These are phyloP conservation scores for Sorex maritimensis DNA, from an alignment of 2,797 vertebrate genomes.

Conservation along the genomic window DNA sequence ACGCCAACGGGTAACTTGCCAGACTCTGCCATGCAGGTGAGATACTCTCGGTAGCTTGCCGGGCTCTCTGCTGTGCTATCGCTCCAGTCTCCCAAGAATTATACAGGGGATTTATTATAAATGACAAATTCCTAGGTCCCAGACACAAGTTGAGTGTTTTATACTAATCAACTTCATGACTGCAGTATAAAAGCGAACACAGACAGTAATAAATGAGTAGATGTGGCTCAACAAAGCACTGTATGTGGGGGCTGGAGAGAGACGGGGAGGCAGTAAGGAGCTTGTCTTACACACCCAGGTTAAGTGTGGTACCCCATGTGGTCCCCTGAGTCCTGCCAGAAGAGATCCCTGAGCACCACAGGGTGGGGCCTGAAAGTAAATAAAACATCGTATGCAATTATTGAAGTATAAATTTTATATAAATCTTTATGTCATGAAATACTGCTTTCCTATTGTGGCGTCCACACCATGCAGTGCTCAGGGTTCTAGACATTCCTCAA, in stretches of 20 bases:
- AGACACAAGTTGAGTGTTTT: background rate
- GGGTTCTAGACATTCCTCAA: no score
- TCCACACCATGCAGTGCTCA: background rate
- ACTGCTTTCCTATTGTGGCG: background rate
- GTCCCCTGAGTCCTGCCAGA: no score
- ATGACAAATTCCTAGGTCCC: background rate
- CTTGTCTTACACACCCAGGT: no score
- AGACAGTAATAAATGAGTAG: background rate
- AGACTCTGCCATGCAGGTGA: no score
- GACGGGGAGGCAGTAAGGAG: no score
- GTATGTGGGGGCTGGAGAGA: background rate
- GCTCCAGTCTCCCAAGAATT: background rate
- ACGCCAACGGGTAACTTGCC: no score
- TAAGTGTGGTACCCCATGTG: no score
- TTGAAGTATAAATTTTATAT: background rate
- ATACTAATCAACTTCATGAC: constrained; percentile 9
- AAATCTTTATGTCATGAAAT: background rate
- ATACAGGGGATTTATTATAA: constrained; percentile 29
- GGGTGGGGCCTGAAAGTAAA: no score
- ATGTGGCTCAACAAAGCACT: background rate
- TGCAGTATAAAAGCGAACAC: background rate
- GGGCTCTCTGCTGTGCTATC: no score
- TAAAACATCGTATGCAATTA: background rate
- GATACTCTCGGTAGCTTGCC: no score
- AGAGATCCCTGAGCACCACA: no score